phyloP scores from a whole-genome alignment of 2,888 invertebrate species.

The Griposia aprilina region DNA sequence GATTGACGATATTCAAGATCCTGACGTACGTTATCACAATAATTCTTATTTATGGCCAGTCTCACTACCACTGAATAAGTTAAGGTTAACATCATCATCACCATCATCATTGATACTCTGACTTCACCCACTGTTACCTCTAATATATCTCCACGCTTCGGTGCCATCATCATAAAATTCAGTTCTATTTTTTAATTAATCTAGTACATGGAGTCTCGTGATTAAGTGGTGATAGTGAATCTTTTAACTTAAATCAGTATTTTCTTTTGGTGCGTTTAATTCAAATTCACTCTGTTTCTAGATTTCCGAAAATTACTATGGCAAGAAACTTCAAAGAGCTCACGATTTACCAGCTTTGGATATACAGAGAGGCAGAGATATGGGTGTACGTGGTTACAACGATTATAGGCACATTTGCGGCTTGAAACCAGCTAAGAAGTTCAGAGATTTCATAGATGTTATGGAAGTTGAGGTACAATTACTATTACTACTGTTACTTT shows the following conservation, averaged over 20 bases:
- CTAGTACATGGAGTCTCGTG: background rate
- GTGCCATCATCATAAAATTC: background rate
- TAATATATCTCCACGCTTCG: background rate
- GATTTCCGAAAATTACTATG: constrained; percentile 81
- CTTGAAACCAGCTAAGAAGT: constrained; percentile 75
- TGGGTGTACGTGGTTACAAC: constrained; percentile 82
- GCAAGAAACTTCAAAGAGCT: constrained; percentile 74
- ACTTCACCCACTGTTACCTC: background rate
- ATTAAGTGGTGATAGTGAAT: background rate
- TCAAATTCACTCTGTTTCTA: constrained; percentile 44
- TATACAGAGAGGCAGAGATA: constrained; percentile 82
- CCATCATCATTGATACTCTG: background rate
- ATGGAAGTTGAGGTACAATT: constrained; percentile 80
- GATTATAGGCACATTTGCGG: constrained; percentile 81
- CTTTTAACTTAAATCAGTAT: background rate
- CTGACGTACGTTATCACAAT: constrained; percentile 73
- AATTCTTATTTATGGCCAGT: background rate
- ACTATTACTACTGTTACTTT: background rate
- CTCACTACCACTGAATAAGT: background rate
- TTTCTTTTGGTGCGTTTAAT: background rate
- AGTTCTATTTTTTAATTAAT: background rate
- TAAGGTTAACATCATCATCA: background rate
- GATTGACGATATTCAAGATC: constrained; percentile 81
- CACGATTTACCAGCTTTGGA: constrained; percentile 78
- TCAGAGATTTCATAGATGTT: constrained; percentile 80